Base-by-base conservation (phyloP, 53 echinoderm and acorn worm genomes). In the Holothuria leucospilota region DNA sequence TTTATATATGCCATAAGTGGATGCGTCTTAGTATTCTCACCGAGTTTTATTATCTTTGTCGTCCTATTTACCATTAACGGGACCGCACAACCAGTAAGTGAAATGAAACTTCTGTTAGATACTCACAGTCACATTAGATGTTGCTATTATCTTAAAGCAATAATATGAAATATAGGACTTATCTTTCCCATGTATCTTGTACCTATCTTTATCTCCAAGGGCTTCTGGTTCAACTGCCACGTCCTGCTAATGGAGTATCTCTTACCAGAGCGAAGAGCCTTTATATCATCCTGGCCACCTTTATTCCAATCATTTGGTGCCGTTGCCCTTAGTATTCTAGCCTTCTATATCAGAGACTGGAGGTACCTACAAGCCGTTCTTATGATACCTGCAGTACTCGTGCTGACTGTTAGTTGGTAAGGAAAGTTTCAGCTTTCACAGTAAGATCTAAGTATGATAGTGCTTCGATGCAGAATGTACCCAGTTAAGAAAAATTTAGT, bases 261-360 rank as follows among this genome's bases (percentile, higher is more conserved):
- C 20, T 16, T 52, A 21, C 84, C 84, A 25, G 39, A 53, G 4
- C 23, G 65, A 23, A 23, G 84, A 49, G 14, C 66, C 18, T n/a
- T 41, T 41, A 40, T 83, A 26, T 64, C 51, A 12, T 29, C 68
- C 15, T 83, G 63, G 29, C 84, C 84, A 13, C 68, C 65, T 13
- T 42, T 83, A 25, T 83, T 83, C 67, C 84, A 83, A 40, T 66
- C 65, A 14, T 40, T 83, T 11, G 84, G 84, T 14, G 39, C 68
- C 2, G 53, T 83, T 13, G 39, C 14, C 16, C 38, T 83, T 13
- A 66, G 42, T 7, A 29, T 67, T 46, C 42, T 67, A 6, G 84
- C 84, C 5, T 83, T 64, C 26, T 83, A 38, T 20, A 64, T 83
- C 11, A 25, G 84, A 65, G 67, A 83, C 84, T 83, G 84, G 84